A percentile compares a stretch with the other conserved stretches of the same genome.
phyloP scores from a whole-genome alignment of 2,113 vertebrate genomes.

The Onychostoma macrolepis region DNA sequence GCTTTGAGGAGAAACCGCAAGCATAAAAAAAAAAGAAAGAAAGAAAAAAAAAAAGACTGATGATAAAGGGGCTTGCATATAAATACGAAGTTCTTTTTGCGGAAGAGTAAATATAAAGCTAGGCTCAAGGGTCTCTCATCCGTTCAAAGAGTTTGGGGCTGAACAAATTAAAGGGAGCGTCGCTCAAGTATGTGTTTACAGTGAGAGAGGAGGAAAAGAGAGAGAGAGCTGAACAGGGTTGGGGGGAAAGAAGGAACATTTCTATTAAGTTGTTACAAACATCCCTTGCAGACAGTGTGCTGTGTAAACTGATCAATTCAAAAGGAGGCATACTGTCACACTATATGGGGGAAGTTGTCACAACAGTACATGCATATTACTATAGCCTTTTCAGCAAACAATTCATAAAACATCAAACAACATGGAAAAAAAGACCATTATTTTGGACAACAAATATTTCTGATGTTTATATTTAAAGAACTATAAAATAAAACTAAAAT shows the following conservation, averaged over 20 bases:
- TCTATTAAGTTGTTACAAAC: slow-evolving; percentile 20
- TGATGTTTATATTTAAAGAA: no score
- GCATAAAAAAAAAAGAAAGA: slow-evolving; percentile 44
- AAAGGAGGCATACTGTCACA: not conserved
- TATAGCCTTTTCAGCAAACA: not conserved
- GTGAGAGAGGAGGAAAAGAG: slow-evolving; percentile 5
- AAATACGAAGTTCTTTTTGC: slow-evolving; percentile 67
- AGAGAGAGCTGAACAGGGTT: slow-evolving; percentile 36
- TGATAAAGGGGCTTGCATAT: slow-evolving; percentile 68
- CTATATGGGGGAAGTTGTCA: not conserved
- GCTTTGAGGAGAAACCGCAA: slow-evolving; percentile 73
- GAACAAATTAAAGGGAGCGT: slow-evolving; percentile 60
- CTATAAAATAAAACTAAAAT: no score
- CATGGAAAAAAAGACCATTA: not conserved
- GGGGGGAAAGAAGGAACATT: slow-evolving; percentile 16
- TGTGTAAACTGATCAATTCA: not conserved
- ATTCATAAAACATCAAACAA: not conserved
- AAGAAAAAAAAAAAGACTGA: slow-evolving; percentile 50
- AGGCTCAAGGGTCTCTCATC: slow-evolving; percentile 61
- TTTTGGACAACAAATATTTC: not conserved
- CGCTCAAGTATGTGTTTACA: slow-evolving; percentile 45
- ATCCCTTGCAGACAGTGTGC: not conserved
- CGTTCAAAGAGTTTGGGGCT: slow-evolving; percentile 56
- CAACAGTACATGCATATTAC: not conserved
- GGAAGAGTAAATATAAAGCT: slow-evolving; percentile 46